A percentile compares a stretch with the other conserved stretches of the same genome.
phyloP scores from a whole-genome alignment of 1,140 invertebrate genomes.

The Drosophila pseudoananassae region DNA sequence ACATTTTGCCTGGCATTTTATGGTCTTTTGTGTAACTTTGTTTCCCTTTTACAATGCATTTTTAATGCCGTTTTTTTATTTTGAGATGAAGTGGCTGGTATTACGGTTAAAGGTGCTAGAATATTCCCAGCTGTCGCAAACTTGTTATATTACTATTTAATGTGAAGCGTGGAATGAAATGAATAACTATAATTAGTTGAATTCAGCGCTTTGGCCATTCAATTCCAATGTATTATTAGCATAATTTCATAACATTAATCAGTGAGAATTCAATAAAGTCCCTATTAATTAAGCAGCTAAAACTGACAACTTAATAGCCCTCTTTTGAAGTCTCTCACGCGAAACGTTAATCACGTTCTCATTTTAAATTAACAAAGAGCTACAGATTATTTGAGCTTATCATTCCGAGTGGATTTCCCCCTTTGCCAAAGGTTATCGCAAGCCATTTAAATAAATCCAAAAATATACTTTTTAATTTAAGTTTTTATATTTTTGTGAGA shows the following conservation, averaged over 20 bases:
- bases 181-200: constrained; percentile 7
- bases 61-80: constrained; percentile 46
- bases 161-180: not conserved
- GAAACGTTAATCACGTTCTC: constrained; percentile 24
- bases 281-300: constrained; percentile 6
- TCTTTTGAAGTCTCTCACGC: not conserved
- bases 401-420: constrained; percentile 15
- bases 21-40: constrained; percentile 37
- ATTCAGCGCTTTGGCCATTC: constrained; percentile 11
- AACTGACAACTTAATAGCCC: constrained; percentile 20
- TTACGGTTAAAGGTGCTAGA: not conserved
- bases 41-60: constrained; percentile 43
- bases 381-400: constrained; percentile 8
- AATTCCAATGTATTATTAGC: constrained; percentile 7
- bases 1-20: constrained; percentile 28
- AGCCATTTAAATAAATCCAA: constrained; percentile 2
- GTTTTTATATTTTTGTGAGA: not conserved
- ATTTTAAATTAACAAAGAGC: constrained; percentile 1
- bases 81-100: constrained; percentile 6
- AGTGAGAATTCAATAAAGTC: constrained; percentile 3
- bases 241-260: constrained; percentile 22
- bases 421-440: constrained; percentile 19
- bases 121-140: not conserved
- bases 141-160: not conserved
- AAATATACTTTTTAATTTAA: constrained; percentile 1